Percentiles rank a stretch among this genome's conserved stretches.
These are phyloP conservation scores for Gallinago stenura DNA, from an alignment of 2,797 vertebrate species.

Conservation along the genomic window DNA sequence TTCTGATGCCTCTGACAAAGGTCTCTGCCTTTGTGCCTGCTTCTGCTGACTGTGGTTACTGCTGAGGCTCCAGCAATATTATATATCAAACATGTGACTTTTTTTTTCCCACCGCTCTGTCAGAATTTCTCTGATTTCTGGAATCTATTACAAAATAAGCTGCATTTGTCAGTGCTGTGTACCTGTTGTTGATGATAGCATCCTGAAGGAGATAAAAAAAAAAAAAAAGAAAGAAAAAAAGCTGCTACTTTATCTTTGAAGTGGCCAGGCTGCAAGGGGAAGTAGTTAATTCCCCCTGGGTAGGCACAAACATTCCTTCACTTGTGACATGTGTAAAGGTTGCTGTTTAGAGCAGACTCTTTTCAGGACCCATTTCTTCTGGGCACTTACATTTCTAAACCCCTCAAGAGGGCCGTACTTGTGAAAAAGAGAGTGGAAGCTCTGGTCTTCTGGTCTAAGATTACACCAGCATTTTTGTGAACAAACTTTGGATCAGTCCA, in stretches of 20 bases:
- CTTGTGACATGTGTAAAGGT: conserved; percentile 54
- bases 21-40: background rate
- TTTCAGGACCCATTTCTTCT: conserved; percentile 56
- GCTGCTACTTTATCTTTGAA: conserved; percentile 61
- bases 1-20: background rate
- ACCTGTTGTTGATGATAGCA: background rate
- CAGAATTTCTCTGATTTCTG: background rate
- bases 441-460: conserved; percentile 43
- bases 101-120: background rate
- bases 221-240: background rate
- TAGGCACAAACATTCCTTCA: conserved; percentile 68
- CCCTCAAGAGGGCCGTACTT: conserved; percentile 8
- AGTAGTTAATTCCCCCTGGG: conserved; percentile 71
- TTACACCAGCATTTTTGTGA: conserved; percentile 45
- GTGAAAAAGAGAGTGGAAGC: conserved; percentile 23
- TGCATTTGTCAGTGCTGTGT: background rate
- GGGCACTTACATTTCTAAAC: conserved; percentile 70
- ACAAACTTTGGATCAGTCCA: conserved; percentile 47
- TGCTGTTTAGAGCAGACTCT: conserved; percentile 55
- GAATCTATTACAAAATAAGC: background rate
- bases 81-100: background rate
- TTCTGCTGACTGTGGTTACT: background rate
- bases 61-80: background rate
- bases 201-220: background rate
- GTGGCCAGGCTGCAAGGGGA: conserved; percentile 57